Evolutionary conservation across 2,888 invertebrate genomes (phyloP).

Genomic region (Philopedon plagiatum): DNA sequence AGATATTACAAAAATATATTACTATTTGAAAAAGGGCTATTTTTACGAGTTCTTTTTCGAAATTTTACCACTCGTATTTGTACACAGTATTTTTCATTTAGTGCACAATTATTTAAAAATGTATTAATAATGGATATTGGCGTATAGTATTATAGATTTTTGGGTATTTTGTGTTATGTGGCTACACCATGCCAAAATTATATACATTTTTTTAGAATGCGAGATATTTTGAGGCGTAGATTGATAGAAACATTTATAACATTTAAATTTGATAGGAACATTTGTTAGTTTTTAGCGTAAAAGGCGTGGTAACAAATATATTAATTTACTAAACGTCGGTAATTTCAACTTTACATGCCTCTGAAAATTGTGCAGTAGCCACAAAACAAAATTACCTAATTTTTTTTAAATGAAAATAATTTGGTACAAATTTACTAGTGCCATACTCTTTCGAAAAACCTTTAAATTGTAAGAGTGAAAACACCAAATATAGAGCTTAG

Average conservation of each 20-base stretch:
- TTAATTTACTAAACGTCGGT: too few relatives aligned
- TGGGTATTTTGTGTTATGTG: too few relatives aligned
- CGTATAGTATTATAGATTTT: conserved; percentile 26
- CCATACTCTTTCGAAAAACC: conserved; percentile 14
- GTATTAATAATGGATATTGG: conserved; percentile 16
- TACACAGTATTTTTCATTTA: conserved; percentile 48
- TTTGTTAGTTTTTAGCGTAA: too few relatives aligned
- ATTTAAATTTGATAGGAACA: too few relatives aligned
- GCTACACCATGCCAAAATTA: too few relatives aligned
- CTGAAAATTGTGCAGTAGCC: too few relatives aligned
- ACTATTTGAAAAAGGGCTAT: conserved; percentile 34
- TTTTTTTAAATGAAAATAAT: conserved; percentile 17
- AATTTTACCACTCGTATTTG: conserved; percentile 40
- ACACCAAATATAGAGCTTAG: conserved; percentile 50
- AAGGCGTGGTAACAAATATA: too few relatives aligned
- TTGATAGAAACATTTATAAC: too few relatives aligned
- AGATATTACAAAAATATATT: conserved; percentile 41
- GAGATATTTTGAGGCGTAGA: too few relatives aligned
- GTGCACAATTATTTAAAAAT: conserved; percentile 41
- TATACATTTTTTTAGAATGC: too few relatives aligned
- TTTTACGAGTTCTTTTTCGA: conserved; percentile 42
- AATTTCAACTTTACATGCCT: too few relatives aligned
- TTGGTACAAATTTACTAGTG: conserved; percentile 22
- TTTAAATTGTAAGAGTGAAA: conserved; percentile 39
- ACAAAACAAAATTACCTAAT: too few relatives aligned